Base-by-base conservation (phyloP, 2,888 invertebrate genomes). In the Drosophila neonasuta region DNA sequence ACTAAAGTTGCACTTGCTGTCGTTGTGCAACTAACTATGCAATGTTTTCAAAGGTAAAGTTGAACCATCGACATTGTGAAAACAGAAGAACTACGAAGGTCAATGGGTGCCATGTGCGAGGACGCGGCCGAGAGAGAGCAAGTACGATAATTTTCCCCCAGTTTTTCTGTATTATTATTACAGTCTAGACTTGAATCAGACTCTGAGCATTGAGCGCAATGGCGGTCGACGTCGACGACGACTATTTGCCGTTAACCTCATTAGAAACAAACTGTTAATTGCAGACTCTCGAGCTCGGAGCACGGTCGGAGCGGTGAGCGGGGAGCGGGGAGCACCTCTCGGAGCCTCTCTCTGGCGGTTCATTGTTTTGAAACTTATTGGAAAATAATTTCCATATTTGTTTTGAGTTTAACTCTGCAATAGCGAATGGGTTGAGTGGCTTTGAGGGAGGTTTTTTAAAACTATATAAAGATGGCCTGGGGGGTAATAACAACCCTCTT, bases 111-210 rank as follows among this genome's bases (percentile, higher is more conserved):
- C 34, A 45, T 46, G 55, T n/a, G 34, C 55, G 55, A 34, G 32
- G 34, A 13, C 45, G 24, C 45, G 44, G 32, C 20, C 34, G 44
- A 54, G 15, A 36, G n/a, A 24, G n/a, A 24, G 24, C 39, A 29
- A 54, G 24, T 71, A 46, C 76, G 49, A 58, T 51, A 59, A 58
- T 42, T 73, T 67, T 64, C 57, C 62, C 61, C 71, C 56, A 67
- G 66, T 74, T 75, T 60, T 63, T 52, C 24, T 24, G 20, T 42
- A 29, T 24, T 36, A 36, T 36, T 36, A 29, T 56, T 61, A 49
- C 48, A 75, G 86, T 86, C 80, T 80, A 86, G 86, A 80, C 86
- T 78, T 42, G 41, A 65, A 80, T 75, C 86, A 80, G 80, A 80
- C 86, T 71, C 62, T 67, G 15, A 15, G 44, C 56, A 71, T 68